Percentiles rank a stretch among this genome's conserved stretches.
Evolutionary conservation across 1,140 invertebrate species (phyloP).

Genomic region (Chionoecetes opilio): DNA sequence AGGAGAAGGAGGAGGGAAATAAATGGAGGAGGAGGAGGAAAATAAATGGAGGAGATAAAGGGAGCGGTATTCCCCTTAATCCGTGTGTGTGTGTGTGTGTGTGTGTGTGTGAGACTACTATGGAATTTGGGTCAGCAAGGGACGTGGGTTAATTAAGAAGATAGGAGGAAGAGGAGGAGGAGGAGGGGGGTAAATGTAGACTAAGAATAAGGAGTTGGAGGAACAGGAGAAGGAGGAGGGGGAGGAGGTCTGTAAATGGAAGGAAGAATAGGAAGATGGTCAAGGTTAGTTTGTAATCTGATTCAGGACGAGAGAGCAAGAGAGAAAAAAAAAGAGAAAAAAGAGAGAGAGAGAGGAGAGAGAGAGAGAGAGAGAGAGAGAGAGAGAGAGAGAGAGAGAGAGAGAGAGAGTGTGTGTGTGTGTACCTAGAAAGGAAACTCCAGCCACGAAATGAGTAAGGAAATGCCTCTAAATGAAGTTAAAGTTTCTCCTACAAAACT

Average conservation of each 20-base stretch:
- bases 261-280: neutral
- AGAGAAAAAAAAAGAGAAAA: conserved; percentile 8
- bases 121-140: neutral
- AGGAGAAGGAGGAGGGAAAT: no score
- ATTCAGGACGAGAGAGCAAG: conserved; percentile 19
- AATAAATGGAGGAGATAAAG: no score
- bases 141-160: neutral
- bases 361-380: conserved; percentile 70
- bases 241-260: neutral
- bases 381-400: conserved; percentile 65
- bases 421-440: no score
- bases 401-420: conserved; percentile 64
- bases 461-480: no score
- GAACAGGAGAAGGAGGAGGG: neutral
- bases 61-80: no score
- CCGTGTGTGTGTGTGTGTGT: neutral
- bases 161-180: neutral
- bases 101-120: neutral
- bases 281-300: no score
- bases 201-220: neutral
- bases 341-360: no score
- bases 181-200: neutral
- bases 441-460: no score
- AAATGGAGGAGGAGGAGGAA: no score
- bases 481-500: no score